Evolutionary conservation across 2,888 invertebrate genomes (phyloP).

Genomic region (Melanchra persicariae): DNA sequence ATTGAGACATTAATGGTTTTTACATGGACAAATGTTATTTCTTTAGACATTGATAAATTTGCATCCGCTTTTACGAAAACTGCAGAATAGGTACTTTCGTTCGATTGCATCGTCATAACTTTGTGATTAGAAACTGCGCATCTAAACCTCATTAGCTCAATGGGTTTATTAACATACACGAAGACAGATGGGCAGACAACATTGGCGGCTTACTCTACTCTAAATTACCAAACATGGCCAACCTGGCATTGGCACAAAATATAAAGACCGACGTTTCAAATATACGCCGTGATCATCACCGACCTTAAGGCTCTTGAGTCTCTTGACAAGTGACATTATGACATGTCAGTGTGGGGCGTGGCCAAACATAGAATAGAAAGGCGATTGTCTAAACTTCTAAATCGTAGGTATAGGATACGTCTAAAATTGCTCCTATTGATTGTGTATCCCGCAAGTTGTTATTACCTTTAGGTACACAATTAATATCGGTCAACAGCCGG

Average conservation of each 20-base stretch:
- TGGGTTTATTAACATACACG: conserved; percentile 22
- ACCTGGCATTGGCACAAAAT: conserved; percentile 36
- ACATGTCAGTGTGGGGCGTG: too few species aligned
- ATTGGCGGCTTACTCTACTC: conserved; percentile 30
- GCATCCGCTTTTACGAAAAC: neutral
- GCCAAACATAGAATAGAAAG: too few species aligned
- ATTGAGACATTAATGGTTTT: neutral
- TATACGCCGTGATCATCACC: too few species aligned
- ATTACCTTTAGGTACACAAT: too few species aligned
- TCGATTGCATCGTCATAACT: neutral
- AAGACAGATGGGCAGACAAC: conserved; percentile 47
- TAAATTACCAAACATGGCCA: conserved; percentile 8
- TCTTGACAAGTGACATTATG: too few species aligned
- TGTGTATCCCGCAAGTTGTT: too few species aligned
- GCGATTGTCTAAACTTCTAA: too few species aligned
- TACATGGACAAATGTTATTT: neutral
- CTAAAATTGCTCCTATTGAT: too few species aligned
- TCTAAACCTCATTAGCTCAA: conserved; percentile 12
- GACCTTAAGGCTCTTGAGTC: too few species aligned
- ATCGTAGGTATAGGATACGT: too few species aligned
- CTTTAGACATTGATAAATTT: neutral
- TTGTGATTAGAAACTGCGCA: conserved; percentile 24
- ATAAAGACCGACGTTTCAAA: neutral
- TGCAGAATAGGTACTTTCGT: neutral
- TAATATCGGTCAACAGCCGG: too few species aligned